Evolutionary conservation across 2,797 vertebrate species (phyloP), one percentile per base, ranked within the genome.

Genomic region (Picus viridis): DNA sequence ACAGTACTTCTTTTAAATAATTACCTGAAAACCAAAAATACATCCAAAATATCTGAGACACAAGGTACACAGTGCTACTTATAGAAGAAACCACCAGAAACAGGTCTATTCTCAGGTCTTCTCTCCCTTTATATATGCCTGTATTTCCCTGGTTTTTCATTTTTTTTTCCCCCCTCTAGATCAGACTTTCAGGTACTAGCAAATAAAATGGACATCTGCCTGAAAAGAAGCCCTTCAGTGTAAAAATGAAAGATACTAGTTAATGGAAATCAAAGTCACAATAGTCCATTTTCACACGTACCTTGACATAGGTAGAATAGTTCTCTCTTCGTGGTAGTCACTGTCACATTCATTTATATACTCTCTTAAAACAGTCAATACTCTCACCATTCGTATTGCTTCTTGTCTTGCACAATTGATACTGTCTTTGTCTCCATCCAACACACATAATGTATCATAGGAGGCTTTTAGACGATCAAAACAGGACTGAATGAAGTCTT

Each of bases 311-410:
- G 99, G 99, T 83, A 99, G 97, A 97, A 99, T 99, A 91, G 99
- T 99, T 96, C 99, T 98, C 94, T 99, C 99, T 94, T 99, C 99
- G 1, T 99, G 99, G 98, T 99, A 99, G 97, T 99, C 99, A 62
- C 99, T 99, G 98, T 99, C 99, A 96, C 99, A 99, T 97, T 99
- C 99, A 61, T 99, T 99, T 96, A 99, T 99, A 96, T 99, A 99
- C 94, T 99, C 99, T 76, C 99, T 99, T 94, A 99, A 97, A 86
- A 99, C 99, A 90, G 99, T 99, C 96, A 99, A 97, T 87, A 99
- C 99, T 91, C 99, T 98, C 95, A 99, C 99, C 99, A 99, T 99
- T 95, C 99, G 98, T 96, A 99, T 99, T 89, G 99, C 99, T 97
- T 99, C 99, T 94, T 99, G 99, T 78, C 99, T 98, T 81, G 99